Evolutionary conservation across 53 echinoderm and acorn worm genomes (phyloP), one percentile per base, ranked within the genome.

Genomic region (Astropecten irregularis): DNA sequence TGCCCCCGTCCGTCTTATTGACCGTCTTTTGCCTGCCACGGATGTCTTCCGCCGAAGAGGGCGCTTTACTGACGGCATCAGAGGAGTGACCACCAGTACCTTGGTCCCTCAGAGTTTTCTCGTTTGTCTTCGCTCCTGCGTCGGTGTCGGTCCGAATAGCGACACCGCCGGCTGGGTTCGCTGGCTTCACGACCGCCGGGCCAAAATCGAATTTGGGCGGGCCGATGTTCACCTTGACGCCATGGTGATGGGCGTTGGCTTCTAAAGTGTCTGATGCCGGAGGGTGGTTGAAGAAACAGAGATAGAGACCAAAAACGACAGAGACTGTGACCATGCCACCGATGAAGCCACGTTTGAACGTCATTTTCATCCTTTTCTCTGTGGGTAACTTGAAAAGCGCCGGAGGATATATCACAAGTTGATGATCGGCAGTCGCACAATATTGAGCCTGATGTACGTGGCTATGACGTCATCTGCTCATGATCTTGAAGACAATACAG

Each of bases 251-350:
- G 31, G 87, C 84, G 60, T 97, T 97, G 6, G 85, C 88, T 13
- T 47, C 55, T 0, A 97, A 88, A 0, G 91, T 94, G 4, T 94
- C 84, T 9, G 50, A 53, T 0, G 92, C 88, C 10, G 93, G 84
- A 40, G 94, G 91, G 37, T 90, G 97, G 71, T 97, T 89, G 68
- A 97, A 97, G 70, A 89, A 94, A 15, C 38, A 59, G 9, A 97
- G 14, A 59, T 97, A 97, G 15, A 91, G 48, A 11, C 93, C 97
- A 8, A 85, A 64, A 37, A 86, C 49, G 9, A 89, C 31, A 3
- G 88, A 64, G n/a, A 90, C 35, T 21, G 81, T 83, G 63, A 81
- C 66, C 42, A 90, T 22, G 18, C 92, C 77, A 19, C 82, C 69
- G 40, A 90, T 76, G 18, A 88, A 25, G 35, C 76, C 71, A 0